phyloP scores from a whole-genome alignment of 1,140 invertebrate genomes.

The Ceratosolen solmsi region DNA sequence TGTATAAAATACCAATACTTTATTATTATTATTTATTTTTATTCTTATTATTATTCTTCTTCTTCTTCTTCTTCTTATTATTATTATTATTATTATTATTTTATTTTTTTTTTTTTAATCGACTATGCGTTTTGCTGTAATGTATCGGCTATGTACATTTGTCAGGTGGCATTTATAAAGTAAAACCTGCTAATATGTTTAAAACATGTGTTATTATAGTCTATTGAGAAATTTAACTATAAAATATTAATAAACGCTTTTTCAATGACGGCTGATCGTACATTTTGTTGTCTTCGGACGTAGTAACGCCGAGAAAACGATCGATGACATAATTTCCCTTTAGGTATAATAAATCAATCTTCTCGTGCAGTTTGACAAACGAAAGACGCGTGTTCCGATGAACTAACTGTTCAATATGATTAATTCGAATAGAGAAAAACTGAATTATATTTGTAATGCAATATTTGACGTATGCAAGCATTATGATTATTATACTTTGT shows the following conservation, averaged over 20 bases:
- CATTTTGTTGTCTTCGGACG: neutral
- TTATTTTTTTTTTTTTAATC: slow-evolving; percentile 61
- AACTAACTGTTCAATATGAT: no score
- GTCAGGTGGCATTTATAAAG: slow-evolving; percentile 57
- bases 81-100: no score
- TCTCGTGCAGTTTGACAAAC: neutral
- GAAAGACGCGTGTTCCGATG: neutral
- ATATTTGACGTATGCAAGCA: no score
- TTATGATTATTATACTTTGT: no score
- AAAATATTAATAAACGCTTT: slow-evolving; percentile 39
- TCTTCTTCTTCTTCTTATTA: no score
- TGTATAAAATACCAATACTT: slow-evolving; percentile 70
- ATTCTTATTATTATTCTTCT: no score
- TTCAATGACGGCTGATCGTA: slow-evolving; percentile 20
- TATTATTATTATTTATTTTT: no score
- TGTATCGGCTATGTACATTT: slow-evolving; percentile 63
- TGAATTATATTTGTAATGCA: no score
- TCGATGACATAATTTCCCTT: slow-evolving; percentile 18
- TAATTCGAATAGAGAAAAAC: no score
- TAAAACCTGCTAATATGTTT: slow-evolving; percentile 60
- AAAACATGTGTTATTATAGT: slow-evolving; percentile 57
- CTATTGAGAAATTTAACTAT: slow-evolving; percentile 29
- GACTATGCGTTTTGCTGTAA: slow-evolving; percentile 24
- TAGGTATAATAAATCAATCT: neutral
- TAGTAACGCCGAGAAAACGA: neutral